Conservation (phyloP, 2,888 invertebrate species). For the Pandemis corylana region DNA sequence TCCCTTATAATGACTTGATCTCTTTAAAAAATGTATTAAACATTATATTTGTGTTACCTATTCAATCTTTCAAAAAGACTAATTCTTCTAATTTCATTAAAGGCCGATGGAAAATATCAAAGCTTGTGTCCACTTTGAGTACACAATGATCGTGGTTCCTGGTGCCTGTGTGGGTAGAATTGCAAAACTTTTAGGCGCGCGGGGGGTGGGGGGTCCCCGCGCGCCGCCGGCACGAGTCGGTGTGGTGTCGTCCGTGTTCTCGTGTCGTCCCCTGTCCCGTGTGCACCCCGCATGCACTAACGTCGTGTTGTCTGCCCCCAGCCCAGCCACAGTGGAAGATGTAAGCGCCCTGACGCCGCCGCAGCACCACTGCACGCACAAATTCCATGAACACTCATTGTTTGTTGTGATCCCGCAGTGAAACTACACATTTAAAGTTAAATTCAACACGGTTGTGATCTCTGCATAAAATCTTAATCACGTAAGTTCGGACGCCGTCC, state of each 20-base stretch:
- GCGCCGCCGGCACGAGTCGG: conserved; percentile 11
- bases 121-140: conserved; percentile 21
- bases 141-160: conserved; percentile 19
- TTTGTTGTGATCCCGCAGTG: conserved; percentile 85
- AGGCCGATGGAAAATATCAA: conserved; percentile 9
- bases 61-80: conserved; percentile 16
- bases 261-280: conserved; percentile 21
- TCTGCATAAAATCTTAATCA: conserved; percentile 68
- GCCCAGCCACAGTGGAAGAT: conserved; percentile 81
- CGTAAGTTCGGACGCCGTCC: conserved; percentile 77
- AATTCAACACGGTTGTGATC: conserved; percentile 82
- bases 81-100: conserved; percentile 5
- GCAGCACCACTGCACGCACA: conserved; percentile 79
- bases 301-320: conserved; percentile 79
- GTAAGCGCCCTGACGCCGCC: conserved; percentile 74
- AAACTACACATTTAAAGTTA: conserved; percentile 77
- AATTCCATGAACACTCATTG: conserved; percentile 84
- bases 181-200: conserved; percentile 59
- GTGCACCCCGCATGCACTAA: conserved; percentile 76
- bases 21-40: conserved; percentile 3
- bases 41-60: not conserved
- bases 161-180: conserved; percentile 37
- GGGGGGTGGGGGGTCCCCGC: not conserved
- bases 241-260: conserved; percentile 3
- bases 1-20: not conserved